These are phyloP conservation scores for Coluber constrictor DNA, from an alignment of 2,797 vertebrate species.

Conservation along the genomic window DNA sequence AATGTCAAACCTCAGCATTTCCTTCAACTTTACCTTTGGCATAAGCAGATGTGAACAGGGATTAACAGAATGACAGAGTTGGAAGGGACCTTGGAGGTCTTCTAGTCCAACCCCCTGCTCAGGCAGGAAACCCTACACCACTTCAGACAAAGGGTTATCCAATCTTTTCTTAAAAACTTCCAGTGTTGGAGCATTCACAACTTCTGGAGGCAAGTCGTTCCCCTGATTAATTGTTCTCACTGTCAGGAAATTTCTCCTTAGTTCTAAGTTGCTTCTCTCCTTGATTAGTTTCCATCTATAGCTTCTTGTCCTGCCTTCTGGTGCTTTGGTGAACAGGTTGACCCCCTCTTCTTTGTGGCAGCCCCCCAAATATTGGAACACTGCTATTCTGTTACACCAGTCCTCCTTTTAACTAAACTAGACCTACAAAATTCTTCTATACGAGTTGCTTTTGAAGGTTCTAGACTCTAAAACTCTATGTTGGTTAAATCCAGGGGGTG, in stretches of 20 bases:
- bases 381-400: neutral
- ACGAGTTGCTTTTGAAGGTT: neutral
- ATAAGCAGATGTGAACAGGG: neutral
- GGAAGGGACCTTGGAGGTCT: too few relatives aligned
- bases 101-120: too few relatives aligned
- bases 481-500: neutral
- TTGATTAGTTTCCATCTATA: neutral
- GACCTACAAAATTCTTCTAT: neutral
- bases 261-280: neutral
- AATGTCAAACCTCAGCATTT: neutral
- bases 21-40: neutral
- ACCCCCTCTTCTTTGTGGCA: neutral
- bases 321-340: neutral
- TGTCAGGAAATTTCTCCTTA: neutral
- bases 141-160: neutral
- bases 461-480: rapidly evolving
- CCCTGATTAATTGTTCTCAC: neutral
- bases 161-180: rapidly evolving
- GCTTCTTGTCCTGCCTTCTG: neutral
- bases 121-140: too few relatives aligned
- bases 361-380: neutral
- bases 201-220: neutral
- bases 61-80: neutral
- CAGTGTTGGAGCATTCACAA: neutral
- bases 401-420: too few relatives aligned